These are phyloP conservation scores for Cebus imitator DNA, from an alignment of 2,113 vertebrate genomes.

Conservation along the genomic window DNA sequence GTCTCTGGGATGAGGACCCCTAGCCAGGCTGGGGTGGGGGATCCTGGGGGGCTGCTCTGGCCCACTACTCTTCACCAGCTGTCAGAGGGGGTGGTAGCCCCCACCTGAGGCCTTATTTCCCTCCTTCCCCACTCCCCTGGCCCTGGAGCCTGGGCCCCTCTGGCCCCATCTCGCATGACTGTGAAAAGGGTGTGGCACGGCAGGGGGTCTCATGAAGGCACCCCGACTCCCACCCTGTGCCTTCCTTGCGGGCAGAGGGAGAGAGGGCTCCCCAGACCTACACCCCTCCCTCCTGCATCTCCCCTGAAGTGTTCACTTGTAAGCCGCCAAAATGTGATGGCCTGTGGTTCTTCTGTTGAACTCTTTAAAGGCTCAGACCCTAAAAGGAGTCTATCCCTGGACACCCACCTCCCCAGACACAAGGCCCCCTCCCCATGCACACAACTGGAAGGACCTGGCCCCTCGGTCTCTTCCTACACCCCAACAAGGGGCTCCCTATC, in stretches of 20 bases:
- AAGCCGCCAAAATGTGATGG: conserved; percentile 5
- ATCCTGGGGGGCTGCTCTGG: fast-evolving
- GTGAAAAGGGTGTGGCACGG: neutral
- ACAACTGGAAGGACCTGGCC: neutral
- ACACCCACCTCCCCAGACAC: neutral
- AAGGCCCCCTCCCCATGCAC: neutral
- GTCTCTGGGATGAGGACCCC: conserved; percentile 96
- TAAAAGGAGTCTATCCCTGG: neutral
- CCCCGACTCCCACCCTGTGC: neutral
- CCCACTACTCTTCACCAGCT: neutral
- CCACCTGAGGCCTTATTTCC: neutral
- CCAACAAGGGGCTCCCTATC: neutral
- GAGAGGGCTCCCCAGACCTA: neutral
- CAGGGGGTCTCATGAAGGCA: neutral
- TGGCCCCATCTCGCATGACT: neutral
- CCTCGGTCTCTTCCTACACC: no score
- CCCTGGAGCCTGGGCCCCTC: neutral
- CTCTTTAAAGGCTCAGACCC: neutral
- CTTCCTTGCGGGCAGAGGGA: neutral
- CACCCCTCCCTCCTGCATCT: neutral
- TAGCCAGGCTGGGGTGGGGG: conserved; percentile 73
- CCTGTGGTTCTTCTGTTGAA: neutral
- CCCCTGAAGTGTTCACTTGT: neutral
- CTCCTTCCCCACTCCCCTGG: neutral
- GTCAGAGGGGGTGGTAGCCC: neutral